Evolutionary conservation across 2,888 invertebrate genomes (phyloP).

Genomic region (Opisthograptis luteolata): DNA sequence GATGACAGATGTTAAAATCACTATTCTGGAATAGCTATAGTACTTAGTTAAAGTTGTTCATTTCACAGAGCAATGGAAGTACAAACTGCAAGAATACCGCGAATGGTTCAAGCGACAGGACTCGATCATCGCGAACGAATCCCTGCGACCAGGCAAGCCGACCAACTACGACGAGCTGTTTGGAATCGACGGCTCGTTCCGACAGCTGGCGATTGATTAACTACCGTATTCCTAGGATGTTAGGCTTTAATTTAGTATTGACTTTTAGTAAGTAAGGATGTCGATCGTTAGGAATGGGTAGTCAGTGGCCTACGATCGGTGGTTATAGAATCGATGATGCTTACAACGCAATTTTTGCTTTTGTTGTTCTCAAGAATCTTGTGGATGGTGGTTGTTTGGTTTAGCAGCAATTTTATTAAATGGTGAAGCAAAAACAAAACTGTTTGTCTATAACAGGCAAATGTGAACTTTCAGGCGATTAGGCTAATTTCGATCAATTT

Average conservation of each 20-base stretch:
- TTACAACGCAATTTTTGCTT: no score
- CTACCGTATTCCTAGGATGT: not conserved
- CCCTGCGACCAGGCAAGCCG: slow-evolving; percentile 91
- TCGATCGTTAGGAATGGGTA: slow-evolving; percentile 8
- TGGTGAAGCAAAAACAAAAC: no score
- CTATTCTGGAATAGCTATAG: no score
- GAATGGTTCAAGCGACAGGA: slow-evolving; percentile 93
- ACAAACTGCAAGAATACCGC: slow-evolving; percentile 89
- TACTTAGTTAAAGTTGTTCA: not conserved
- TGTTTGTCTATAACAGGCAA: no score
- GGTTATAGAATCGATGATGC: no score
- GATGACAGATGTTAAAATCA: not conserved
- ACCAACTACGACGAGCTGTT: slow-evolving; percentile 94
- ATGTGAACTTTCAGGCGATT: no score
- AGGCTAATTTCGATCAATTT: no score
- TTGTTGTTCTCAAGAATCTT: no score
- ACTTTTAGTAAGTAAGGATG: not conserved
- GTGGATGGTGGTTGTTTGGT: no score
- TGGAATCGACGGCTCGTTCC: slow-evolving; percentile 94
- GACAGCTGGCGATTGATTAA: slow-evolving; percentile 91
- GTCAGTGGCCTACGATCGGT: no score
- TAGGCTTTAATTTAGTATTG: not conserved
- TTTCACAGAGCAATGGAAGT: slow-evolving; percentile 88
- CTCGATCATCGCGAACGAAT: slow-evolving; percentile 89
- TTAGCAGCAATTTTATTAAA: no score